Conservation (phyloP, 2,888 invertebrate species). For the Trypoxylon attenuatum region DNA sequence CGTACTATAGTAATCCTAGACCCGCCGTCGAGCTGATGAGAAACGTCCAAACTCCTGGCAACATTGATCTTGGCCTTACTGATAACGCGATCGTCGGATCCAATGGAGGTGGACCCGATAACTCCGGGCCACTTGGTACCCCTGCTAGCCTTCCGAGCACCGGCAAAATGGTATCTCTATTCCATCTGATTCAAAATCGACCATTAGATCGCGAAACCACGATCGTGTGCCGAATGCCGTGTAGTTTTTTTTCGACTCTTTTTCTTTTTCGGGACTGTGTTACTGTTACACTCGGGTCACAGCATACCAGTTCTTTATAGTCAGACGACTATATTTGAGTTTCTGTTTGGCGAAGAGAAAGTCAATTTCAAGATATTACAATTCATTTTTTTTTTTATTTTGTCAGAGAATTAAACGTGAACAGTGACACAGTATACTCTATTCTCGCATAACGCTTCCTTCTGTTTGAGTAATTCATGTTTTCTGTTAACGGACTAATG, state of each 20-base stretch:
- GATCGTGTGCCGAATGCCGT: not conserved
- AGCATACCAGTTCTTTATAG: no score
- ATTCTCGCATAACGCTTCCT: slow-evolving; percentile 50
- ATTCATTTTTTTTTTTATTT: no score
- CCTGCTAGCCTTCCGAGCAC: slow-evolving; percentile 61
- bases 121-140: slow-evolving; percentile 61
- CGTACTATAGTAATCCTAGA: slow-evolving; percentile 64
- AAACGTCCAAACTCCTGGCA: slow-evolving; percentile 58
- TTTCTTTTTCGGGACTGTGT: slow-evolving; percentile 8
- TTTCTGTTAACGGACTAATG: slow-evolving; percentile 35
- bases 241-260: slow-evolving; percentile 1
- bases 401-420: no score
- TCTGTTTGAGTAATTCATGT: slow-evolving; percentile 33
- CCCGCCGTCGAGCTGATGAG: slow-evolving; percentile 56
- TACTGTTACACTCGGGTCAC: slow-evolving; percentile 15
- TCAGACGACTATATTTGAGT: no score
- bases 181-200: slow-evolving; percentile 55
- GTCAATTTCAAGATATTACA: no score
- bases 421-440: slow-evolving; percentile 25
- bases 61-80: slow-evolving; percentile 68
- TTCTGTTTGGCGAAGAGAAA: no score
- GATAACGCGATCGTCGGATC: slow-evolving; percentile 65
- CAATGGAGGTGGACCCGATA: slow-evolving; percentile 63
- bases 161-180: slow-evolving; percentile 70
- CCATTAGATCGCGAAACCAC: slow-evolving; percentile 19